Base-by-base conservation (phyloP, 35 echinoderm and acorn worm species). In the Holothuria glaberrima region DNA sequence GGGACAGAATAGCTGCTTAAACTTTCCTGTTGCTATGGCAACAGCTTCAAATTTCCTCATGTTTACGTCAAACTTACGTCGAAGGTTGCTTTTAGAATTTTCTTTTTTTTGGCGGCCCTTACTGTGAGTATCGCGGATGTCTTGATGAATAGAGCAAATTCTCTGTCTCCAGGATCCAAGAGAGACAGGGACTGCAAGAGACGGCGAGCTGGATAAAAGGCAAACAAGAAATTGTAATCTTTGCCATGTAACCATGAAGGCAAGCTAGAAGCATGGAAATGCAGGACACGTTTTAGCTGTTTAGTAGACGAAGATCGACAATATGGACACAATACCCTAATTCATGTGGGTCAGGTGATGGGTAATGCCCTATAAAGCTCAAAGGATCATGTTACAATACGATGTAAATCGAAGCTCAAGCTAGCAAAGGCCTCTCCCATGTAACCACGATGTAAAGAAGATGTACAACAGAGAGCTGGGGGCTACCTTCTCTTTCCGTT, bases 21-120 rank as follows among this genome's bases (percentile, higher is more conserved):
- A 78, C 36, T 26, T 45, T n/a, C 24, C 44, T 19, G 74, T 78
- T 78, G 25, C 74, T 50, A 78, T 78, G 74, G 33, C 74, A 50
- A 78, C 44, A 48, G 74, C 74, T 78, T 78, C 74, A 78, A 78
- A 78, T 78, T 78, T 78, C 74, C 74, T 48, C 9, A 48, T 48
- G 74, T 78, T 78, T 78, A 78, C 74, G 74, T 78, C 74, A 78
- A 78, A 50, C 74, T 78, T 78, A 78, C 74, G 74, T 78, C 74
- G 74, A 14, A 78, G 20, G 41, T 48, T 48, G 35, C 74, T 78
- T 75, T 44, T 75, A 45, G 24, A 75, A 75, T 19, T 14, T 75
- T 22, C 46, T 19, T 66, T 22, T 75, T 38, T 44, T 75, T 78
- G 74, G 74, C 38, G 38, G 74, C 48, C 74, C 74, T 46, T 78